Evolutionary conservation across 2,113 vertebrate species (phyloP).

Genomic region (Orthonyx spaldingii): DNA sequence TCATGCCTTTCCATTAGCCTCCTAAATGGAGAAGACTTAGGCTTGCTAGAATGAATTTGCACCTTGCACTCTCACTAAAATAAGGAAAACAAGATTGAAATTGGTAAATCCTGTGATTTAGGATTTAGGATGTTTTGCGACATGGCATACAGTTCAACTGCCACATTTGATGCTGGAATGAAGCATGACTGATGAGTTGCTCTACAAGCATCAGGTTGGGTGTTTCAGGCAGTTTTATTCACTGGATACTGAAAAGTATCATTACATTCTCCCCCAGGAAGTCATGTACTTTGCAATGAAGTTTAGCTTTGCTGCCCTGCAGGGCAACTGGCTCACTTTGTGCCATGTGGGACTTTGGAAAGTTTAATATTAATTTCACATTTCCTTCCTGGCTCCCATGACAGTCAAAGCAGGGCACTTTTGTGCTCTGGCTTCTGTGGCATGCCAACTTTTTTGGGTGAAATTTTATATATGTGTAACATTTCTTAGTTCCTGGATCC

Average conservation of each 20-base stretch:
- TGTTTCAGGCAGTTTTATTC: background rate
- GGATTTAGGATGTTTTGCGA: background rate
- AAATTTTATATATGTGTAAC: background rate
- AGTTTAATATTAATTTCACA: background rate
- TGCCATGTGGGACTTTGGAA: background rate
- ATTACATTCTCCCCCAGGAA: background rate
- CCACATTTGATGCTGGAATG: background rate
- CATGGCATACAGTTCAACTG: background rate
- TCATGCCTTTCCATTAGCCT: background rate
- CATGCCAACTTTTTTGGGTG: background rate
- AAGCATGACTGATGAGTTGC: background rate
- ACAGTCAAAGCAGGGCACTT: background rate
- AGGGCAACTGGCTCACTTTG: background rate
- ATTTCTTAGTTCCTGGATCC: slow-evolving; percentile 14
- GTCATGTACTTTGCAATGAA: background rate
- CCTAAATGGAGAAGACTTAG: background rate
- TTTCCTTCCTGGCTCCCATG: background rate
- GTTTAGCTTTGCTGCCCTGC: background rate
- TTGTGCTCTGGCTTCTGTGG: background rate
- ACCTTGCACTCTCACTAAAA: background rate
- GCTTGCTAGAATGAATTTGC: background rate
- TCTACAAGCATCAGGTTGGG: background rate
- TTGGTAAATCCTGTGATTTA: background rate
- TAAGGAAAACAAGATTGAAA: background rate
- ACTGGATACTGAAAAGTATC: background rate